These are phyloP conservation scores for Prunella himalayana DNA, from an alignment of 2,113 vertebrate genomes.

Conservation along the genomic window DNA sequence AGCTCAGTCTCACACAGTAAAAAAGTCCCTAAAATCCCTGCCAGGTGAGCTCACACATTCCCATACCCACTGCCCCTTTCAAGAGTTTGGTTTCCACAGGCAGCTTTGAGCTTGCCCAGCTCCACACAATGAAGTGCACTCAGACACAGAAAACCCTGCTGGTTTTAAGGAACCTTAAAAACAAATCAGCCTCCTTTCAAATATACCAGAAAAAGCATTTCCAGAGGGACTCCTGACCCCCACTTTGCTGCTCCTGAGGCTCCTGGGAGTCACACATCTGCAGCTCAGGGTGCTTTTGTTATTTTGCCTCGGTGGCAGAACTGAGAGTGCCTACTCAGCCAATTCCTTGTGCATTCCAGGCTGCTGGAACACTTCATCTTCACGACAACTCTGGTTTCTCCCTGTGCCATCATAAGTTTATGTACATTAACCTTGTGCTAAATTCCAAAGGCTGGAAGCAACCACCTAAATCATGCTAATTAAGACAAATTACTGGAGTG, in stretches of 20 bases:
- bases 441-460: conserved; percentile 38
- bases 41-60: not conserved
- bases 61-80: not conserved
- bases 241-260: not conserved
- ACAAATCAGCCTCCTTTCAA: not conserved
- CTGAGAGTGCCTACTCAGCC: not conserved
- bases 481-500: conserved; percentile 43
- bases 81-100: not conserved
- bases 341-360: not conserved
- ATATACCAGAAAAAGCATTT: not conserved
- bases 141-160: not conserved
- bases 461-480: conserved; percentile 44
- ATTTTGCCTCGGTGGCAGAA: not conserved
- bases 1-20: not conserved
- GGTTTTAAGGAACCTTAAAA: not conserved
- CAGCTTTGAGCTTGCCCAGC: not conserved
- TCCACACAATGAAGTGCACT: not conserved
- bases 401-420: conserved; percentile 28
- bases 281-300: not conserved
- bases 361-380: conserved; percentile 12
- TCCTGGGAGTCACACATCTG: not conserved
- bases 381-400: conserved; percentile 10
- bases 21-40: not conserved
- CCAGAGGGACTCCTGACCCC: not conserved
- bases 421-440: conserved; percentile 48